phyloP scores from a whole-genome alignment of 2,797 vertebrate genomes.

The Botia kubotai region DNA sequence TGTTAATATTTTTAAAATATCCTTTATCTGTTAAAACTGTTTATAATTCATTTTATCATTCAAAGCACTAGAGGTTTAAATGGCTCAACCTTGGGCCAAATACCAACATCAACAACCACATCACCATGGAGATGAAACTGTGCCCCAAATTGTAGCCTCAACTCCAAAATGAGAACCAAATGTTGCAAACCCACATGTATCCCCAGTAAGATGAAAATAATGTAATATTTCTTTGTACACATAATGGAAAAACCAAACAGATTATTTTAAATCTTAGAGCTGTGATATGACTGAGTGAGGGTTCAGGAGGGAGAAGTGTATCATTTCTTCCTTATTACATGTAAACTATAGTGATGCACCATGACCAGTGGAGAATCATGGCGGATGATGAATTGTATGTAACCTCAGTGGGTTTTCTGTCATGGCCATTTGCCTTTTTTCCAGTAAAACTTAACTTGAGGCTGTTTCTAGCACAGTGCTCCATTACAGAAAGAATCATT shows the following conservation, averaged over 20 bases:
- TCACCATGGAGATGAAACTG: neutral
- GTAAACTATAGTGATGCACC: conserved; percentile 20
- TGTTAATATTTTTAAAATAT: conserved; percentile 8
- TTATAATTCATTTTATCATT: conserved; percentile 51
- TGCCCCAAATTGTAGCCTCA: conserved; percentile 4
- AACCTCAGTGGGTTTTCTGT: too few relatives aligned
- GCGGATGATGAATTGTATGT: too few relatives aligned
- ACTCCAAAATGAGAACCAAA: conserved; percentile 54
- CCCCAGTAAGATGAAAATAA: conserved; percentile 48
- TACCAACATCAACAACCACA: conserved; percentile 16
- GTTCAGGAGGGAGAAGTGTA: conserved; percentile 5
- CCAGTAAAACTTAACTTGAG: too few relatives aligned
- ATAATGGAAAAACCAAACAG: conserved; percentile 37
- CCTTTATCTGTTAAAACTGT: conserved; percentile 48
- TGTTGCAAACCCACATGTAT: conserved; percentile 38
- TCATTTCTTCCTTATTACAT: conserved; percentile 11
- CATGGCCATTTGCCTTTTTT: too few relatives aligned
- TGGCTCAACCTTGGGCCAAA: conserved; percentile 14
- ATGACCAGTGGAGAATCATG: conserved; percentile 21
- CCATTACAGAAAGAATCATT: too few relatives aligned
- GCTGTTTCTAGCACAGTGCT: too few relatives aligned
- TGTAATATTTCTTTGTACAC: conserved; percentile 37
- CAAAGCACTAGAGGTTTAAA: conserved; percentile 31
- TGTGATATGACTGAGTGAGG: conserved; percentile 11
- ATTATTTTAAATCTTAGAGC: conserved; percentile 16